These are phyloP conservation scores for Mola mola DNA, from an alignment of 2,113 vertebrate species.

Conservation along the genomic window DNA sequence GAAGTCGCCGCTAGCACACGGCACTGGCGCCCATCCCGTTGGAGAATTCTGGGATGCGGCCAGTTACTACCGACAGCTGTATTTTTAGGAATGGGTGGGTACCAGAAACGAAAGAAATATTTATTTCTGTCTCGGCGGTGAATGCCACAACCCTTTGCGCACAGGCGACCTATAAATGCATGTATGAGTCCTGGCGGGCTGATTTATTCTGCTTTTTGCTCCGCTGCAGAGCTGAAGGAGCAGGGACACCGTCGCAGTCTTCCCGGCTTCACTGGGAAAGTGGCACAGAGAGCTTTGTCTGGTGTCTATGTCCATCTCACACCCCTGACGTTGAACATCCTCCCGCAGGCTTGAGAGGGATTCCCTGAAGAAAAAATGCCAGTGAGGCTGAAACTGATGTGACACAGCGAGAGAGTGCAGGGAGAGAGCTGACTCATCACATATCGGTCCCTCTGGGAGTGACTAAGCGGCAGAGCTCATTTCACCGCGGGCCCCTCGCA, in stretches of 20 bases:
- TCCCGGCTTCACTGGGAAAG: neutral
- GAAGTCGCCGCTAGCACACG: too few species aligned
- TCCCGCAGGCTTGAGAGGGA: conserved; percentile 73
- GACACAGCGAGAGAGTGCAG: conserved; percentile 62
- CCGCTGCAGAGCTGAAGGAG: conserved; percentile 58
- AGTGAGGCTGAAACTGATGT: conserved; percentile 68
- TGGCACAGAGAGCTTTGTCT: conserved; percentile 10
- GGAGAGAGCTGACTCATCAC: conserved; percentile 72
- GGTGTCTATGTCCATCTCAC: conserved; percentile 3
- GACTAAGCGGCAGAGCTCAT: conserved; percentile 39
- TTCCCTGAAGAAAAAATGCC: conserved; percentile 78
- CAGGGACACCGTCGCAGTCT: conserved; percentile 53
- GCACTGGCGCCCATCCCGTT: conserved; percentile 56
- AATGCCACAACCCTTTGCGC: conserved; percentile 70
- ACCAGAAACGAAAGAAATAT: conserved; percentile 69
- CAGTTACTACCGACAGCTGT: conserved; percentile 65
- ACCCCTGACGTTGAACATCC: conserved; percentile 32
- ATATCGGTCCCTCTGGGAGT: conserved; percentile 53
- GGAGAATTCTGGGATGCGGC: conserved; percentile 68
- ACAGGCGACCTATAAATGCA: conserved; percentile 62
- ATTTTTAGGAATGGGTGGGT: conserved; percentile 83
- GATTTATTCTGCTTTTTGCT: neutral
- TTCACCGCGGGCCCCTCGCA: conserved; percentile 39
- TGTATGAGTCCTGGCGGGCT: conserved; percentile 17
- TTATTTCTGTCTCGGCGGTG: conserved; percentile 81